Percentiles rank a stretch among this genome's conserved stretches.
Evolutionary conservation across 2,888 invertebrate species (phyloP).

Genomic region (Alcis repandata): DNA sequence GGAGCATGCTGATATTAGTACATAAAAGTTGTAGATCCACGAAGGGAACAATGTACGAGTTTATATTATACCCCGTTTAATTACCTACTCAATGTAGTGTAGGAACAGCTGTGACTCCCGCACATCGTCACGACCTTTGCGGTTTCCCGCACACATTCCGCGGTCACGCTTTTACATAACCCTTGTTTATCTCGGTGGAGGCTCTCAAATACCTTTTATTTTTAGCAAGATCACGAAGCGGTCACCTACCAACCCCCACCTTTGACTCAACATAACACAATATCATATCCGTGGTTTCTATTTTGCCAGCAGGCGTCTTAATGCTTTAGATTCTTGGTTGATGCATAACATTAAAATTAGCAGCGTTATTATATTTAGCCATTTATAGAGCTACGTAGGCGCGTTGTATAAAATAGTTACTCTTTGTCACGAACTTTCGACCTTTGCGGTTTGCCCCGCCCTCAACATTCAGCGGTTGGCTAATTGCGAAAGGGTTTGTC

Average conservation of each 20-base stretch:
- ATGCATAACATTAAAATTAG: background rate
- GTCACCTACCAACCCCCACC: background rate
- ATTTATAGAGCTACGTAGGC: conserved; percentile 1
- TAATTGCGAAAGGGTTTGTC: conserved; percentile 21
- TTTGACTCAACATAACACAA: background rate
- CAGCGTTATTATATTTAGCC: background rate
- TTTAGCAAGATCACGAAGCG: background rate
- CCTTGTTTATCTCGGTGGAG: conserved; percentile 16
- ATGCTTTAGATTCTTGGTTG: background rate
- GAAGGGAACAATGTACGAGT: background rate
- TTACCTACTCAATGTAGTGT: conserved; percentile 16
- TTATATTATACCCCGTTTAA: conserved; percentile 40
- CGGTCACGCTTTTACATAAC: conserved; percentile 35
- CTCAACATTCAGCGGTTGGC: conserved; percentile 12
- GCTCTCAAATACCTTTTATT: conserved; percentile 7
- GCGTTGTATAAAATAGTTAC: background rate
- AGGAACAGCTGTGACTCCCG: conserved; percentile 25
- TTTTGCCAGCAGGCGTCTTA: background rate
- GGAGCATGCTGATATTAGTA: background rate
- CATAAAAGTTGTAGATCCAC: background rate
- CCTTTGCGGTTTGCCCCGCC: conserved; percentile 5
- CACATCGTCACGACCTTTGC: conserved; percentile 46
- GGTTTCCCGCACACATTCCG: conserved; percentile 40
- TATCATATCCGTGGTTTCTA: background rate
- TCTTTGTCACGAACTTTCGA: conserved; percentile 13